phyloP scores from a whole-genome alignment of 2,888 invertebrate genomes.

The Rosalia funebris region DNA sequence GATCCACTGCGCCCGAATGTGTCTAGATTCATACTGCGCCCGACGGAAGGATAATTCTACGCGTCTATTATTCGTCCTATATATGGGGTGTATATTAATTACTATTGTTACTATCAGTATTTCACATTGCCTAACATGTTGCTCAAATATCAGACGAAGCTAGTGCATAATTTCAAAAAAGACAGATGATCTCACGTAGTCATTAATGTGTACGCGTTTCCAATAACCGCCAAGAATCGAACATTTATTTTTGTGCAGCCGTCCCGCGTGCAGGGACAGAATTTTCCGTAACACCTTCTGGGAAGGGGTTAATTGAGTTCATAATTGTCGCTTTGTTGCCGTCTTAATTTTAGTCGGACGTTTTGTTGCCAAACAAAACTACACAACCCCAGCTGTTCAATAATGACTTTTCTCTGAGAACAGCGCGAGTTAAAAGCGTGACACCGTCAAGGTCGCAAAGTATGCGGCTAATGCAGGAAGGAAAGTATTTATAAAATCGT shows the following conservation, averaged over 20 bases:
- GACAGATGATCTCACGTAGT: too few species aligned
- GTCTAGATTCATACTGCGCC: too few species aligned
- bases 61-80: too few species aligned
- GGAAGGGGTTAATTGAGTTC: slow-evolving; percentile 17
- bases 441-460: slow-evolving; percentile 8
- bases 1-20: too few species aligned
- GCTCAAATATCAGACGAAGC: too few species aligned
- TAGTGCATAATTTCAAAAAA: too few species aligned
- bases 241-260: background rate
- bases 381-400: slow-evolving; percentile 29
- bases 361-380: slow-evolving; percentile 35
- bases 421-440: slow-evolving; percentile 19
- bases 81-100: too few species aligned
- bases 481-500: background rate
- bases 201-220: too few species aligned
- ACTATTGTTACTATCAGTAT: too few species aligned
- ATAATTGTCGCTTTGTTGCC: slow-evolving; percentile 14
- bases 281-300: background rate
- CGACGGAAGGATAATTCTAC: too few species aligned
- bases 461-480: slow-evolving; percentile 3
- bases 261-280: background rate
- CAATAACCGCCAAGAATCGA: too few species aligned
- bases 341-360: background rate
- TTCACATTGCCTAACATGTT: too few species aligned
- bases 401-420: slow-evolving; percentile 23